Evolutionary conservation across 23 tunicate species (phyloP).

Genomic region (Trididemnum nubilum): DNA sequence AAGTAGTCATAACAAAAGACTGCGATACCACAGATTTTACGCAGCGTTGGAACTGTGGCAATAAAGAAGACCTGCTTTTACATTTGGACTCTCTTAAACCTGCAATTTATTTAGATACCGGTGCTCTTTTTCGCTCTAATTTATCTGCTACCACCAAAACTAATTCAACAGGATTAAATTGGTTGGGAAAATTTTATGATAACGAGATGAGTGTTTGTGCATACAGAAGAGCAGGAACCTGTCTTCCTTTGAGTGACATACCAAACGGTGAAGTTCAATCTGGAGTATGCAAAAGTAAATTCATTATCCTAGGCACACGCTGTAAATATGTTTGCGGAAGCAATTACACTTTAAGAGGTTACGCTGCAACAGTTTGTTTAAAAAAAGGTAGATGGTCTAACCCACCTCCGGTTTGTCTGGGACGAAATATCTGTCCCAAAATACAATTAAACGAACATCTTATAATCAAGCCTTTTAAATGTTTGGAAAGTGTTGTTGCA

Average conservation of each 20-base stretch:
- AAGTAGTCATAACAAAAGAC: background rate
- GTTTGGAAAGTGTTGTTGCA: background rate
- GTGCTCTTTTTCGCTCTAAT: background rate
- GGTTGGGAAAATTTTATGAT: background rate
- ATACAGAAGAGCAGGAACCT: background rate
- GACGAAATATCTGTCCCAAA: background rate
- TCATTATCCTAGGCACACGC: background rate
- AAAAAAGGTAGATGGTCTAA: background rate
- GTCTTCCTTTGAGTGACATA: background rate
- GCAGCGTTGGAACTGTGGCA: slow-evolving; percentile 2
- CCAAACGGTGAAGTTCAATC: background rate
- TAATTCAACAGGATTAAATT: background rate
- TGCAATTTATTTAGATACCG: background rate
- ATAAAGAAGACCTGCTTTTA: background rate
- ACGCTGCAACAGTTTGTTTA: background rate
- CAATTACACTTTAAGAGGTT: background rate
- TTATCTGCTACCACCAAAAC: background rate
- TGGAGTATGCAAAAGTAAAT: background rate
- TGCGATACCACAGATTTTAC: background rate
- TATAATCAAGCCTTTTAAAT: background rate
- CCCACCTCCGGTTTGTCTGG: background rate
- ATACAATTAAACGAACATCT: background rate
- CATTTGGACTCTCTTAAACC: background rate
- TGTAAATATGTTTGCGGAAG: background rate
- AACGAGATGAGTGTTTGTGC: background rate